Percentiles rank a stretch among this genome's conserved stretches.
Evolutionary conservation across 1,140 invertebrate species (phyloP).

Genomic region (Drosophila ironensis): DNA sequence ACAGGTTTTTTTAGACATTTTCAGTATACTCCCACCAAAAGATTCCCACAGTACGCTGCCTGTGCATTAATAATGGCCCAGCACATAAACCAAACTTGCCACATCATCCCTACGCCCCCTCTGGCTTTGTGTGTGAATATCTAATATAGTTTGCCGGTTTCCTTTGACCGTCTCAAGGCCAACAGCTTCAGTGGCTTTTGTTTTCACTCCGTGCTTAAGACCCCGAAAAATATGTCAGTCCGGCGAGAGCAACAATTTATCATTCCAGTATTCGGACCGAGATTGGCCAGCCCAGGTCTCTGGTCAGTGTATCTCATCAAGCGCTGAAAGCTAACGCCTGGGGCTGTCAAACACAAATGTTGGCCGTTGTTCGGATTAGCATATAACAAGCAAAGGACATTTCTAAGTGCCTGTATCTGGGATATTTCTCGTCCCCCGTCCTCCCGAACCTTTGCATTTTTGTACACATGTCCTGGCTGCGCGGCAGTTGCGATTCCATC

Average conservation of each 20-base stretch:
- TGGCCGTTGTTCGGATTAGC: slow-evolving; percentile 57
- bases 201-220: slow-evolving; percentile 42
- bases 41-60: neutral
- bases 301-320: slow-evolving; percentile 49
- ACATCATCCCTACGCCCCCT: neutral
- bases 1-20: neutral
- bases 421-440: too few species aligned
- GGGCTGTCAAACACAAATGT: slow-evolving; percentile 63
- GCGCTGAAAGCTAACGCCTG: slow-evolving; percentile 39
- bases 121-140: slow-evolving; percentile 5
- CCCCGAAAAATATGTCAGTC: slow-evolving; percentile 53
- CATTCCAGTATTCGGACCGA: slow-evolving; percentile 21
- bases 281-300: slow-evolving; percentile 15
- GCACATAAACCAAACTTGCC: slow-evolving; percentile 18
- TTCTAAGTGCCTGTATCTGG: slow-evolving; percentile 8
- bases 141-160: slow-evolving; percentile 30
- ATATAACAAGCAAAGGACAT: slow-evolving; percentile 63
- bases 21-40: neutral
- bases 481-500: neutral
- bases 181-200: slow-evolving; percentile 25
- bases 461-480: slow-evolving; percentile 32
- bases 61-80: slow-evolving; percentile 49
- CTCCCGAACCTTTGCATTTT: neutral
- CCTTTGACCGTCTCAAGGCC: slow-evolving; percentile 51
- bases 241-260: slow-evolving; percentile 50